Evolutionary conservation across 2,888 invertebrate genomes (phyloP).

Genomic region (Pediacus dermestoides): DNA sequence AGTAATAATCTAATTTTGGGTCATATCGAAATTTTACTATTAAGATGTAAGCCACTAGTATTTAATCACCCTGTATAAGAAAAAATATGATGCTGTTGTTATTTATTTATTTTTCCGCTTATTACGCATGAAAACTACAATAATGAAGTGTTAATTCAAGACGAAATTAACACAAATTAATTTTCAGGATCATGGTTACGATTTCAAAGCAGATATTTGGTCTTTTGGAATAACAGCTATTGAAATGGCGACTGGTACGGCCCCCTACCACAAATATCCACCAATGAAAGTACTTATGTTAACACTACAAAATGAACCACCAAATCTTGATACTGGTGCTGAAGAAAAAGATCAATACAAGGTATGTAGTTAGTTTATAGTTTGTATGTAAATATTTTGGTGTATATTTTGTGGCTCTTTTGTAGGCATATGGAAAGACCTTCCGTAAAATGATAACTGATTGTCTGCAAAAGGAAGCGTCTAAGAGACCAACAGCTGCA

Average conservation of each 20-base stretch:
- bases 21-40: no score
- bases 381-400: neutral
- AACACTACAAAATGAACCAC: slow-evolving; percentile 97
- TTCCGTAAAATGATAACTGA: slow-evolving; percentile 96
- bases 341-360: slow-evolving; percentile 98
- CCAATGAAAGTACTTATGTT: slow-evolving; percentile 99
- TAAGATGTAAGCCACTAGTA: no score
- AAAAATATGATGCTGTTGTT: no score
- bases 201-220: slow-evolving; percentile 96
- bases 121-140: no score
- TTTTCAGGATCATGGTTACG: slow-evolving; percentile 89
- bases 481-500: slow-evolving; percentile 90
- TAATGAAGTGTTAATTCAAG: no score
- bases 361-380: slow-evolving; percentile 28
- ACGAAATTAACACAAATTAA: no score
- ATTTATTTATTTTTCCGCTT: no score
- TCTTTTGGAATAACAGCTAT: slow-evolving; percentile 95
- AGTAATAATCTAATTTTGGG: no score
- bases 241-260: slow-evolving; percentile 97
- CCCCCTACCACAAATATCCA: slow-evolving; percentile 98
- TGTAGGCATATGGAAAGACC: slow-evolving; percentile 84
- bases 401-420: slow-evolving; percentile 12
- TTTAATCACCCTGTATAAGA: no score
- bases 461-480: slow-evolving; percentile 93
- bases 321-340: slow-evolving; percentile 89